These are phyloP conservation scores for Agrenia bidenticulata DNA, from an alignment of 2,888 invertebrate genomes.

Conservation along the genomic window DNA sequence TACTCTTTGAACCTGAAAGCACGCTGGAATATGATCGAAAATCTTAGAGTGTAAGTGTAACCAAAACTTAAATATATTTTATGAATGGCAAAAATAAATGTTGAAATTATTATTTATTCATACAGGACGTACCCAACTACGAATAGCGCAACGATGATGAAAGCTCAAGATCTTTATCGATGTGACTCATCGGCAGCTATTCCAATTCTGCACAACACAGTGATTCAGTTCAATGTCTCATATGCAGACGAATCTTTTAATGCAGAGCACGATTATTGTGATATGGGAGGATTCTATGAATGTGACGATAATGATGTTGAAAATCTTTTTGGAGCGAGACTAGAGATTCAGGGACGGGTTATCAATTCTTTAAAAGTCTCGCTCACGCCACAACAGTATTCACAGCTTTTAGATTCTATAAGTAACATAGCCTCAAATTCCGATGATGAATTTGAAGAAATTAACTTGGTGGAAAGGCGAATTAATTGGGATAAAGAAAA, in stretches of 20 bases:
- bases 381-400: constrained; percentile 81
- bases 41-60: constrained; percentile 45
- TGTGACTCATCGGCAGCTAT: constrained; percentile 69
- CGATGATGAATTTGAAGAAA: constrained; percentile 38
- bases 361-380: constrained; percentile 83
- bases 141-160: constrained; percentile 57
- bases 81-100: background rate
- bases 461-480: constrained; percentile 34
- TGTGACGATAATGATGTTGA: constrained; percentile 55
- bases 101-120: background rate
- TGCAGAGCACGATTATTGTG: constrained; percentile 48
- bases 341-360: constrained; percentile 71
- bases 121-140: constrained; percentile 53
- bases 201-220: constrained; percentile 86
- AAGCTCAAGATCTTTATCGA: constrained; percentile 72
- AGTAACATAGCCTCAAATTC: constrained; percentile 53
- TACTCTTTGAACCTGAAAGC: constrained; percentile 70
- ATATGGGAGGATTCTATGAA: constrained; percentile 54
- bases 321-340: constrained; percentile 31
- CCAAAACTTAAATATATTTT: background rate
- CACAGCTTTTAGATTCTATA: constrained; percentile 78
- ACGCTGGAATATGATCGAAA: constrained; percentile 50
- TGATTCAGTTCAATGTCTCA: constrained; percentile 70
- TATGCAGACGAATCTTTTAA: constrained; percentile 57
- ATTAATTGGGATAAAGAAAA: constrained; percentile 46